A percentile compares a stretch with the other conserved stretches of the same genome.
Evolutionary conservation across 2,888 invertebrate species (phyloP).

Genomic region (Idaea aversata): DNA sequence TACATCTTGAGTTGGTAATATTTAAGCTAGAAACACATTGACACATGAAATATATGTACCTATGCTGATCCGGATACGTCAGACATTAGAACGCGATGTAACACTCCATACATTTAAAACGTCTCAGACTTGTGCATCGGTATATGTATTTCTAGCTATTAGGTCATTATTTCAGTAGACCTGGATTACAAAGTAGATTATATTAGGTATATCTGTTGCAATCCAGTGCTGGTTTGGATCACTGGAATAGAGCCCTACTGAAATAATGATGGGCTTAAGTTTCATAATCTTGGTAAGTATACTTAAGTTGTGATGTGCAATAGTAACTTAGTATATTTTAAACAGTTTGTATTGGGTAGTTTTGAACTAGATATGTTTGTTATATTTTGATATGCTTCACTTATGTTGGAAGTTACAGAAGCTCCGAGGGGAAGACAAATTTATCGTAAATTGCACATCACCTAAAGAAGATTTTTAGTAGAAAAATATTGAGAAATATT

Average conservation of each 20-base stretch:
- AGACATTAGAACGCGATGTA: neutral
- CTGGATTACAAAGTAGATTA: too few species aligned
- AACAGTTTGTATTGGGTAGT: neutral
- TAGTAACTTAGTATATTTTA: neutral
- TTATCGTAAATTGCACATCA: slow-evolving; percentile 50
- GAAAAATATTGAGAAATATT: slow-evolving; percentile 71
- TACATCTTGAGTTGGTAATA: slow-evolving; percentile 1
- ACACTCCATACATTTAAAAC: neutral
- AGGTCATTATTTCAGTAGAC: too few species aligned
- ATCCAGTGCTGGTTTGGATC: too few species aligned
- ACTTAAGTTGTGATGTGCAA: slow-evolving; percentile 31
- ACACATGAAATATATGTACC: too few species aligned
- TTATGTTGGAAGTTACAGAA: neutral
- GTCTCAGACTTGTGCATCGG: neutral
- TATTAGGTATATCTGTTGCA: too few species aligned
- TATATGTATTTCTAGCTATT: neutral
- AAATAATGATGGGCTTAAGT: neutral
- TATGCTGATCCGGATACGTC: too few species aligned
- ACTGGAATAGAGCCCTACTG: neutral
- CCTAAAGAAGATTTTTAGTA: slow-evolving; percentile 54
- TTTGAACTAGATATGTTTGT: slow-evolving; percentile 5
- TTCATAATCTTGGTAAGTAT: slow-evolving; percentile 7
- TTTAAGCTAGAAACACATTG: neutral
- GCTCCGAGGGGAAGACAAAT: slow-evolving; percentile 2
- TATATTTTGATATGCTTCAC: neutral